phyloP scores from a whole-genome alignment of 1,140 invertebrate genomes.

The Tribolium castaneum region DNA sequence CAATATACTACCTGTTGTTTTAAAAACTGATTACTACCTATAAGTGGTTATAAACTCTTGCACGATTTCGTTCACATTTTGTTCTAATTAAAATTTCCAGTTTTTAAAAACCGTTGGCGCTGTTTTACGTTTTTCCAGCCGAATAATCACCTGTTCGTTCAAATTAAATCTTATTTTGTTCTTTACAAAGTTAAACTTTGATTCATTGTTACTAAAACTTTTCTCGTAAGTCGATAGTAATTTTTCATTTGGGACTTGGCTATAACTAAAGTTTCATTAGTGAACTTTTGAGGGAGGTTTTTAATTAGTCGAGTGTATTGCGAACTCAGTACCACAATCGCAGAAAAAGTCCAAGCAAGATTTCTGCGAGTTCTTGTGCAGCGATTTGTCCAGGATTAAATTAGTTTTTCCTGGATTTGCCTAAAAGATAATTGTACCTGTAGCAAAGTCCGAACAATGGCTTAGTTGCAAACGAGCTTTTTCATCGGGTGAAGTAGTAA shows the following conservation, averaged over 20 bases:
- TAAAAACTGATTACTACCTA: too few relatives aligned
- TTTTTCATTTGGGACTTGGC: constrained; percentile 33
- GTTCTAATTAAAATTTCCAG: neutral
- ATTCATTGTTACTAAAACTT: constrained; percentile 28
- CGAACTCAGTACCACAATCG: neutral
- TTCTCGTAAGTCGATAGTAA: constrained; percentile 33
- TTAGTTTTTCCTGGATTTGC: neutral
- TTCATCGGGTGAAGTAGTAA: neutral
- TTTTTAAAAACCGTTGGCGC: too few relatives aligned
- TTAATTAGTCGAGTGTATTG: constrained; percentile 41
- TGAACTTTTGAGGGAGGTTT: constrained; percentile 39
- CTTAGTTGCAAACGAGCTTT: constrained; percentile 15
- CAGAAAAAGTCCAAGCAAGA: too few relatives aligned
- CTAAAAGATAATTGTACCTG: too few relatives aligned
- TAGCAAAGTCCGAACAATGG: neutral
- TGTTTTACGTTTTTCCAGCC: neutral
- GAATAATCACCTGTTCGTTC: constrained; percentile 20
- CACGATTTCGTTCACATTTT: neutral
- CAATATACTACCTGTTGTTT: too few relatives aligned
- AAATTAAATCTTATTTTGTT: constrained; percentile 23
- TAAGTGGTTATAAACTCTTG: too few relatives aligned
- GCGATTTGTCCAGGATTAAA: neutral
- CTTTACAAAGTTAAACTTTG: constrained; percentile 5
- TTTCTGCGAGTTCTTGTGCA: neutral
- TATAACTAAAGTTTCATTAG: constrained; percentile 43